A percentile compares a stretch with the other conserved stretches of the same genome.
phyloP scores from a whole-genome alignment of 2,888 invertebrate genomes.

The Allygus modestus region DNA sequence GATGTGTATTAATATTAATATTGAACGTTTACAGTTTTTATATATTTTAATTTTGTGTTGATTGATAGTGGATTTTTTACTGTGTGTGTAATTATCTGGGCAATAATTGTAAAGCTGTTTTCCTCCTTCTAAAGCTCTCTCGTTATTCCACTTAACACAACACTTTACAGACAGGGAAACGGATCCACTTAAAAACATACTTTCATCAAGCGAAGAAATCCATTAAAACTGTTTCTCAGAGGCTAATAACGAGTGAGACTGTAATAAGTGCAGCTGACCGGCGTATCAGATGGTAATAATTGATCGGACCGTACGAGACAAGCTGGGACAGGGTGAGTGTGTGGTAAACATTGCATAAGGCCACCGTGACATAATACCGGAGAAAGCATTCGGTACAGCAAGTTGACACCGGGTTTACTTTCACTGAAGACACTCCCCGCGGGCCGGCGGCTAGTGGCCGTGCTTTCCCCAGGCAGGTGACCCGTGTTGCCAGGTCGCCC shows the following conservation, averaged over 20 bases:
- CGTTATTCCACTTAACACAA: too few relatives aligned
- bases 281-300: constrained; percentile 33
- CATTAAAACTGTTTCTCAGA: background rate
- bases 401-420: constrained; percentile 51
- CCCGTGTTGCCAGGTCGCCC: background rate
- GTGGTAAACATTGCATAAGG: constrained; percentile 12
- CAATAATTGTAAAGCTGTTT: too few relatives aligned
- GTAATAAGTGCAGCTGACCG: background rate
- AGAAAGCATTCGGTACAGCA: constrained; percentile 41
- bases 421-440: constrained; percentile 53
- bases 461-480: constrained; percentile 15
- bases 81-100: too few relatives aligned
- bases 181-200: background rate
- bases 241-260: background rate
- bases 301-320: background rate
- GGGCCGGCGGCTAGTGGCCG: background rate
- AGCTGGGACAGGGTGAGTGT: background rate
- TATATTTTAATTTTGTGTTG: too few relatives aligned
- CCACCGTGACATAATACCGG: constrained; percentile 15
- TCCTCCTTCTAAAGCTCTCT: too few relatives aligned
- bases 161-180: background rate
- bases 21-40: too few relatives aligned
- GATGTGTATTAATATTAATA: too few relatives aligned
- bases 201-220: background rate
- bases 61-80: too few relatives aligned